Evolutionary conservation across 2,888 invertebrate species (phyloP), one percentile per base, ranked within the genome.

Genomic region (Volucella inflata): DNA sequence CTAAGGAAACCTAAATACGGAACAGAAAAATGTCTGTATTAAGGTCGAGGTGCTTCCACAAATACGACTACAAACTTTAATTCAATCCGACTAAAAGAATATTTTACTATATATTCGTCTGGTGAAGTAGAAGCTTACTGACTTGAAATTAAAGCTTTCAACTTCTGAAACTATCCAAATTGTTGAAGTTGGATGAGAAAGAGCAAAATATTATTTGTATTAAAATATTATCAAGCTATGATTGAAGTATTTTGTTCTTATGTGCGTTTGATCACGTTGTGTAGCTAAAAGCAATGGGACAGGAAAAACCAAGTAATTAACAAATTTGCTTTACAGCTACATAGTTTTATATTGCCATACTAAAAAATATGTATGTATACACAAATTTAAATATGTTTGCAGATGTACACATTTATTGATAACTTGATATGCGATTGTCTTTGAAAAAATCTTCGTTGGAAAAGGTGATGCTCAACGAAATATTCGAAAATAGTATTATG

Each of bases 261-360:
- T 16, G 21, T 16, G 17, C 16, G 9, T 10, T 16, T 9, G 16
- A 8, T 53, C 8, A 53, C n/a, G 30, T 53, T 30, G 2, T 8
- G 8, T 53, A 21, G 14, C 21, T 30, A 1, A n/a, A n/a, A 36
- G 4, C 12, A 8, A 36, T 36, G 2, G 21, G 8, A 53, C 3
- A n/a, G 30, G 36, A 9, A 53, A 53, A 53, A 53, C 53, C 53
- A 36, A 2, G 53, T 21, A 30, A 53, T 36, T 53, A 53, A n/a
- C 53, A 51, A 53, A 12, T 53, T 53, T 30, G 12, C 30, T 30
- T 9, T 36, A 55, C 36, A 14, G 53, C 30, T 30, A 55, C 36
- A 36, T 36, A 11, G 9, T 12, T 30, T 14, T 2, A 8, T 55
- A 3, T 21, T 36, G 30, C 8, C 11, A 2, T 30, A 30, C 30